phyloP scores from a whole-genome alignment of 1,140 invertebrate species.

The Drosophila asahinai region DNA sequence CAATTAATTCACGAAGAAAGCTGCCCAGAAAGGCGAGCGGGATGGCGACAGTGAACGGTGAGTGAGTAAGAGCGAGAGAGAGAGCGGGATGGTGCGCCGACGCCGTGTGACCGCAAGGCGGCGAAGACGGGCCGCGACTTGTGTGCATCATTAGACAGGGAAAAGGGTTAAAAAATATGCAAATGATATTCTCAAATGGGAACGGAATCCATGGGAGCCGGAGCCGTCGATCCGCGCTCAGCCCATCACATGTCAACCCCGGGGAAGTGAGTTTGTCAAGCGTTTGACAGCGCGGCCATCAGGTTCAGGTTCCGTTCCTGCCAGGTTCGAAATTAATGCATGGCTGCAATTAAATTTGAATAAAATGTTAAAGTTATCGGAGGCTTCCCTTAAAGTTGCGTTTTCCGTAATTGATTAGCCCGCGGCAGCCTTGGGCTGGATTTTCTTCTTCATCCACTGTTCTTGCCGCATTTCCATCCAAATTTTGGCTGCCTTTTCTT shows the following conservation, averaged over 20 bases:
- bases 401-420: conserved; percentile 72
- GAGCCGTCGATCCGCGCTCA: not conserved
- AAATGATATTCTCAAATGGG: conserved; percentile 47
- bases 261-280: conserved; percentile 59
- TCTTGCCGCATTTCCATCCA: not conserved
- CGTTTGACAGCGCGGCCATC: conserved; percentile 66
- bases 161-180: conserved; percentile 58
- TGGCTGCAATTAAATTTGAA: conserved; percentile 77
- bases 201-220: conserved; percentile 26
- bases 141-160: conserved; percentile 21
- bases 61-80: not conserved
- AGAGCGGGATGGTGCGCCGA: not conserved
- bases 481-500: not conserved
- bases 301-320: conserved; percentile 60
- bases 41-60: too few relatives aligned
- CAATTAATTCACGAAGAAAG: conserved; percentile 38
- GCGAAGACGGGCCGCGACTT: conserved; percentile 41
- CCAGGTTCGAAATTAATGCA: conserved; percentile 58
- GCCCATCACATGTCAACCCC: conserved; percentile 29
- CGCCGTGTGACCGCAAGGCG: conserved; percentile 32
- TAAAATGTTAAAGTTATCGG: conserved; percentile 70
- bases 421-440: conserved; percentile 33
- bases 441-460: conserved; percentile 5
- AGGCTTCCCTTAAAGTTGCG: conserved; percentile 39
- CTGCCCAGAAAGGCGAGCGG: conserved; percentile 7